Evolutionary conservation across 2,888 invertebrate genomes (phyloP), one percentile per base, ranked within the genome.

Genomic region (Malthinus seriepunctatus): DNA sequence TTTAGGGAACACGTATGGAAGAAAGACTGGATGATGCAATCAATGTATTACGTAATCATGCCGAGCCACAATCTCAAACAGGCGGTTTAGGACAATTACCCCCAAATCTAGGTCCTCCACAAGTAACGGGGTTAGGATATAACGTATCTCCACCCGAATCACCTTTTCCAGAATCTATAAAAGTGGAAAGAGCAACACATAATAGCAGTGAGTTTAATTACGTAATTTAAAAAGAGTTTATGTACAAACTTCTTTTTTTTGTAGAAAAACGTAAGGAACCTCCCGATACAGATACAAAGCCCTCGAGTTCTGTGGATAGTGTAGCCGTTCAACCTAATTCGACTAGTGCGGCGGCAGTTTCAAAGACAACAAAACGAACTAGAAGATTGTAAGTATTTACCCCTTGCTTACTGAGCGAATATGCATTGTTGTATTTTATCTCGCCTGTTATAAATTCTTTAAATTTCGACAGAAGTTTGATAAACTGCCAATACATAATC

Each of bases 11-110:
- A 70, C 87, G 94, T 59, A 95, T 96, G 93, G 97, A 96, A 80
- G 96, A 96, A 80, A 84, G 95, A 63, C 81, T 97, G 74, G 96
- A 96, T 77, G 96, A 96, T 81, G 97, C 96, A 64, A 93, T 97
- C 73, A 95, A 95, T 79, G 95, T 97, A 56, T 82, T 97, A 69
- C 87, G 95, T 73, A 95, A 95, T 80, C 96, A 97, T 80, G 95
- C 95, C 51, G 95, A 95, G 80, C 92, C 93, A 61, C 90, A 91
- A 69, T 81, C 87, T 64, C 51, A 51, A 58, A 9, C 39, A 3
- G 39, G 39, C 39, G 82, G 84, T 55, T 78, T 77, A 71, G 79
- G 75, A 61, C 77, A 77, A 62, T 73, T 78, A 66, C 73, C 78
- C 52, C 77, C 77, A 51, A 64, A 62, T 61, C 63, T 68, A 60